Evolutionary conservation across 1,140 invertebrate species (phyloP).

Genomic region (Coptotermes formosanus): DNA sequence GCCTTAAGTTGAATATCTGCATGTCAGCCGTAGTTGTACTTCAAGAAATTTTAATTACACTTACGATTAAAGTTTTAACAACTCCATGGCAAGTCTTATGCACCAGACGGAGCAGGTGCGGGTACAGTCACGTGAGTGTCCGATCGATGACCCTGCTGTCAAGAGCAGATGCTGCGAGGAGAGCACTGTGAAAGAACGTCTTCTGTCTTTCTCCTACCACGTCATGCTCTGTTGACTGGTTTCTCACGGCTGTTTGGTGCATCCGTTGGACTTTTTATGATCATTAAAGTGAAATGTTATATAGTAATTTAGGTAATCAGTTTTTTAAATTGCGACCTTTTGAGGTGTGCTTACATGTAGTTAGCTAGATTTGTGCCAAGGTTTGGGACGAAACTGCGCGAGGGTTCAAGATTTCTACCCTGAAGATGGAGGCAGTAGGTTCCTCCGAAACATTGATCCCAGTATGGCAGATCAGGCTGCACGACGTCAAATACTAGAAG

Average conservation of each 20-base stretch:
- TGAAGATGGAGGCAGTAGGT: no score
- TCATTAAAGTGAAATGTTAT: not conserved
- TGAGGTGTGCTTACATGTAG: no score
- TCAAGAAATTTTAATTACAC: not conserved
- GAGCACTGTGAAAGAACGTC: not conserved
- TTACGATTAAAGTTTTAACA: slow-evolving; percentile 13
- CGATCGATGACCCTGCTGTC: slow-evolving; percentile 16
- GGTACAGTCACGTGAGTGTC: not conserved
- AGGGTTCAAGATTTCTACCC: no score
- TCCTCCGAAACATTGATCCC: no score
- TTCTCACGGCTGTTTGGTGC: slow-evolving; percentile 10
- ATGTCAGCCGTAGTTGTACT: not conserved
- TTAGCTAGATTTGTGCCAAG: no score
- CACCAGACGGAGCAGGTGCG: not conserved
- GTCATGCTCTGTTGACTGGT: not conserved
- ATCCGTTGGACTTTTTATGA: not conserved
- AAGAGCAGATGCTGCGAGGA: slow-evolving; percentile 17
- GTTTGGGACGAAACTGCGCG: no score
- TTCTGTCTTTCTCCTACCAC: not conserved
- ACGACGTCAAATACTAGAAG: no score
- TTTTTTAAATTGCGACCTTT: no score
- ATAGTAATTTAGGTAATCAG: not conserved
- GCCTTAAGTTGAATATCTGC: not conserved
- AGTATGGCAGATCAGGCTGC: no score
- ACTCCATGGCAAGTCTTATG: not conserved